Evolutionary conservation across 2,888 invertebrate genomes (phyloP).

Genomic region (Plusia festucae): DNA sequence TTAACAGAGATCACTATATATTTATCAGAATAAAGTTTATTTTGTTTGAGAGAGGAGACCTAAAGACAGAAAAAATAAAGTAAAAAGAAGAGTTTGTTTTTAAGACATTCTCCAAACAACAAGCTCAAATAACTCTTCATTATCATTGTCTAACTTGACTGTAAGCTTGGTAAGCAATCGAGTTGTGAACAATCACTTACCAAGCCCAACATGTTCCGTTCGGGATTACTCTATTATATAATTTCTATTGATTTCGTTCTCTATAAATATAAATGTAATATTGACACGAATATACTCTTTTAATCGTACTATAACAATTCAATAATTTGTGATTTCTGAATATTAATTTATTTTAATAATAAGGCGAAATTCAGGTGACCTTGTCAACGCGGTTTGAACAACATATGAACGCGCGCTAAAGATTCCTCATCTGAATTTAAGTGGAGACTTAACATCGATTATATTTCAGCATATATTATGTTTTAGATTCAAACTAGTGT

Average conservation of each 20-base stretch:
- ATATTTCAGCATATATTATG: constrained; percentile 27
- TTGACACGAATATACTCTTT: constrained; percentile 15
- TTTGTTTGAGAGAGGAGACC: neutral
- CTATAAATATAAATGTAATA: constrained; percentile 12
- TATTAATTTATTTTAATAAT: constrained; percentile 22
- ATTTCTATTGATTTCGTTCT: neutral
- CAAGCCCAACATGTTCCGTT: constrained; percentile 51
- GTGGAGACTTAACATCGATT: constrained; percentile 5
- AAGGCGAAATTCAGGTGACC: neutral
- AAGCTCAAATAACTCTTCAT: constrained; percentile 52
- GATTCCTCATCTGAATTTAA: neutral
- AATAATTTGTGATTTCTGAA: constrained; percentile 12
- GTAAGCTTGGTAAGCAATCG: constrained; percentile 32
- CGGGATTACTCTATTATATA: constrained; percentile 37
- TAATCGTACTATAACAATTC: constrained; percentile 17
- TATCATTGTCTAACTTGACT: constrained; percentile 46
- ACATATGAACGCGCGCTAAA: neutral
- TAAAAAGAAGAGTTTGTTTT: neutral
- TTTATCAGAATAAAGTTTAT: neutral
- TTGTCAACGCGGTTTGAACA: constrained; percentile 9
- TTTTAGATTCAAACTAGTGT: constrained; percentile 12
- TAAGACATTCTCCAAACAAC: constrained; percentile 35
- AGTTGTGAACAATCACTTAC: constrained; percentile 30
- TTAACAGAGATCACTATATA: neutral
- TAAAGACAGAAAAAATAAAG: neutral